Evolutionary conservation across 64 coral and sea anemone genomes (phyloP).

Genomic region (Porites australiensis): DNA sequence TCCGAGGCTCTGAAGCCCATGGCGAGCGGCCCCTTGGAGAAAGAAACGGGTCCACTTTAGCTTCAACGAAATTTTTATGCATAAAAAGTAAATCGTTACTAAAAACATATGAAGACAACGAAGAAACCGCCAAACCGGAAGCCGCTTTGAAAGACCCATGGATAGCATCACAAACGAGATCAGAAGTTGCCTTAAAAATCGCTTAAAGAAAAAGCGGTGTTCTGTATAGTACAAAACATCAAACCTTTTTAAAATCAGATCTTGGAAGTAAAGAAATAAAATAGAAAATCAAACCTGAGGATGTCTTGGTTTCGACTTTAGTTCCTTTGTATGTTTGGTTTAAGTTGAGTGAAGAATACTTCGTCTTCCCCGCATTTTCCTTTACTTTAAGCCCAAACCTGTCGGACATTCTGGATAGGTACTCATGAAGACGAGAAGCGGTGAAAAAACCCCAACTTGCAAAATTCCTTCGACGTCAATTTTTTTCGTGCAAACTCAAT

Average conservation of each 20-base stretch:
- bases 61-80: not conserved
- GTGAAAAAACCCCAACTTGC: conserved; percentile 86
- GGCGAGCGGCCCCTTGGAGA: conserved; percentile 82
- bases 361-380: conserved; percentile 99
- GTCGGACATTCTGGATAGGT: conserved; percentile 99
- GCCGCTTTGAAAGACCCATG: conserved; percentile 1
- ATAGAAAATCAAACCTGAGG: conserved; percentile 88
- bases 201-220: not conserved
- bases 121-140: conserved; percentile 43
- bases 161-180: not conserved
- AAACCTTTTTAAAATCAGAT: not conserved
- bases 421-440: conserved; percentile 99
- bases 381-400: conserved; percentile 99
- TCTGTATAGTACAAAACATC: not conserved
- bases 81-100: not conserved
- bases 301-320: conserved; percentile 99
- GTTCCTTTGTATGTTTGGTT: conserved; percentile 99
- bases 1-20: conserved; percentile 99
- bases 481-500: conserved; percentile 80
- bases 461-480: conserved; percentile 89
- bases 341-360: conserved; percentile 99
- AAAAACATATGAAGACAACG: not conserved
- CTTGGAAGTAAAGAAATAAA: not conserved
- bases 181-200: not conserved
- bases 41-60: conserved; percentile 33